A percentile compares a stretch with the other conserved stretches of the same genome.
phyloP scores from a whole-genome alignment of 2,113 vertebrate species.

The Athene noctua region DNA sequence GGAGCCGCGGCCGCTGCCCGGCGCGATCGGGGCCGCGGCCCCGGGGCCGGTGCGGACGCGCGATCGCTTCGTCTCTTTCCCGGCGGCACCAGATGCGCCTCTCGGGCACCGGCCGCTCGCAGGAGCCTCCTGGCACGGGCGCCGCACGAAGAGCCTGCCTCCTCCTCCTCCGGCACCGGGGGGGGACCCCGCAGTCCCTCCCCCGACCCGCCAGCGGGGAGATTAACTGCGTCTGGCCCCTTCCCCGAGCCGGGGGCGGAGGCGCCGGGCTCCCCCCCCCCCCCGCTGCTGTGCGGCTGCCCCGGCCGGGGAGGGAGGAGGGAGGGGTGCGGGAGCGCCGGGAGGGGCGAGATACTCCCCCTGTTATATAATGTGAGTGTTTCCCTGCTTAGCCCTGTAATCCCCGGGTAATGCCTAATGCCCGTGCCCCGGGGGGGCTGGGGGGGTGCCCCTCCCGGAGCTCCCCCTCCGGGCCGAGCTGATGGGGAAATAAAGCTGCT shows the following conservation, averaged over 20 bases:
- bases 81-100: neutral
- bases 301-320: neutral
- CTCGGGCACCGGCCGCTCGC: neutral
- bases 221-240: neutral
- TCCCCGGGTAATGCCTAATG: slow-evolving; percentile 7
- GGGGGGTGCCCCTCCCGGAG: neutral
- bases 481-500: slow-evolving; percentile 73
- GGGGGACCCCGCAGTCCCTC: neutral
- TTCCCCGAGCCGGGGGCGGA: neutral
- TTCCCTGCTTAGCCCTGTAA: slow-evolving; percentile 1
- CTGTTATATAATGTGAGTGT: slow-evolving; percentile 41
- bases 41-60: neutral
- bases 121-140: neutral
- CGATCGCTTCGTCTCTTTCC: neutral
- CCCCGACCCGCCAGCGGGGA: neutral
- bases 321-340: neutral
- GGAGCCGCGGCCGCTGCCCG: neutral
- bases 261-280: neutral
- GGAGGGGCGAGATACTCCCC: neutral
- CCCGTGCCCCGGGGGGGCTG: neutral
- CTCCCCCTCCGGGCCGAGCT: slow-evolving; percentile 61
- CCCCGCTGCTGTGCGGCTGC: neutral
- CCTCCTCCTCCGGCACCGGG: neutral
- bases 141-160: neutral
- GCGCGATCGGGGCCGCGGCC: neutral